Base-by-base conservation (phyloP, 37 sponge, comb jelly and placozoan genomes). In the Aplysina aerophoba region DNA sequence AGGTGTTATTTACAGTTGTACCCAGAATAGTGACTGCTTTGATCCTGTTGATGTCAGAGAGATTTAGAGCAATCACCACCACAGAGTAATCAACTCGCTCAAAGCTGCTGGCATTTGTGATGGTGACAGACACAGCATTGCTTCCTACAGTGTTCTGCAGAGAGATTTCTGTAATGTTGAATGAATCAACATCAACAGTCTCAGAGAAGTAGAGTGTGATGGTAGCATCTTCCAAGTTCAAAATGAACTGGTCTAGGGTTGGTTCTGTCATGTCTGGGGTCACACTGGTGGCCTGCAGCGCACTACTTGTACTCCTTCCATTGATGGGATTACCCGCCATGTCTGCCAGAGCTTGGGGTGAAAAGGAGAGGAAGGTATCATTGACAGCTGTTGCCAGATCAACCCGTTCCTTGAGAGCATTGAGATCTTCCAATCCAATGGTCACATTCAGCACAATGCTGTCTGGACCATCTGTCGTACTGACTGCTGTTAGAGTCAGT, bases 161-260 rank as follows among this genome's bases (percentile, higher is more conserved):
- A 0, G 73, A 75, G n/a, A 96, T 84, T 25, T 84, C 90, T 31
- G 97, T 94, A 61, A 91, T 82, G 62, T 96, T 91, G 68, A 96
- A 79, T 22, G 83, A 79, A 35, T 80, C 33, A 15, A 91, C 89
- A 71, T 89, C 86, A 20, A 96, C 72, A 50, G 97, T 96, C 71
- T 96, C 97, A 59, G 93, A 91, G 92, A 96, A 96, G 15, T 68
- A 85, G 13, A 96, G 85, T 5, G 44, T 71, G 16, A 96, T 31
- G 17, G 71, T 30, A 36, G 92, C 88, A 17, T 72, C 38, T 39
- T 96, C 86, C 22, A 94, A 78, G 65, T 88, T 59, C 28, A 96
- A 71, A 4, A 41, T 59, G 78, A 91, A 96, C 0, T 36, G 22
- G 0, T 58, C 88, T 13, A 96, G 69, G 4, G 30, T 71, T 56